Evolutionary conservation across 2,797 vertebrate species (phyloP).

Genomic region (Lithobates sylvaticus): DNA sequence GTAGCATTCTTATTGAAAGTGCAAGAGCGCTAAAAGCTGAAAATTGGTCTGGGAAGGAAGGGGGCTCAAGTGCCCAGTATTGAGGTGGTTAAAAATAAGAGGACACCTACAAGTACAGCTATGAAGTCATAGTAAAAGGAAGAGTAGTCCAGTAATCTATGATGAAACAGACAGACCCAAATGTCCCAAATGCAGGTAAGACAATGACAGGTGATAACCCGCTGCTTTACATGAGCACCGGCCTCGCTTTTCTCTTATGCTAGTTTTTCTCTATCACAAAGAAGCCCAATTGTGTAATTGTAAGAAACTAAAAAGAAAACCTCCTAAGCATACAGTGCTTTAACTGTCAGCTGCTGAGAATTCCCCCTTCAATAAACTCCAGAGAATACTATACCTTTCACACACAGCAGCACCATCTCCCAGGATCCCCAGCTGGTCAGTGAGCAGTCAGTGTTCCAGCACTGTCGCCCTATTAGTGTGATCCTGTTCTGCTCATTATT

Average conservation of each 20-base stretch:
- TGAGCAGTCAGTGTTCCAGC: not conserved
- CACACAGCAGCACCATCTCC: slow-evolving; percentile 70
- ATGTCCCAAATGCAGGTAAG: not conserved
- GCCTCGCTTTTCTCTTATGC: not conserved
- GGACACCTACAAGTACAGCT: not conserved
- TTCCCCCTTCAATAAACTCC: not conserved
- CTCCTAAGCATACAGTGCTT: not conserved
- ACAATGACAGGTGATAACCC: not conserved
- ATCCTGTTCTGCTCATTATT: not conserved
- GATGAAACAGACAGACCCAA: not conserved
- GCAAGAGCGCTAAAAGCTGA: too few relatives aligned
- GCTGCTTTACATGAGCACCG: not conserved
- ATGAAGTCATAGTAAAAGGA: not conserved
- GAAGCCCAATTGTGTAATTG: not conserved
- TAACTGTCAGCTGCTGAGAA: not conserved
- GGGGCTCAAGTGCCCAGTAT: too few relatives aligned
- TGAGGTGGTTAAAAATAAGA: too few relatives aligned
- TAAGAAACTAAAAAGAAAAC: not conserved
- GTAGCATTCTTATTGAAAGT: too few relatives aligned
- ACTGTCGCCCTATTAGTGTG: not conserved
- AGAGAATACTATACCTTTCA: slow-evolving; percentile 66
- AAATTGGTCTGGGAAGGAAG: too few relatives aligned
- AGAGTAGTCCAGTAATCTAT: too few relatives aligned
- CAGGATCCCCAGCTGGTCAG: slow-evolving; percentile 3
- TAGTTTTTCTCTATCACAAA: not conserved